Evolutionary conservation across 2,888 invertebrate species (phyloP).

Genomic region (Philaethria dido): DNA sequence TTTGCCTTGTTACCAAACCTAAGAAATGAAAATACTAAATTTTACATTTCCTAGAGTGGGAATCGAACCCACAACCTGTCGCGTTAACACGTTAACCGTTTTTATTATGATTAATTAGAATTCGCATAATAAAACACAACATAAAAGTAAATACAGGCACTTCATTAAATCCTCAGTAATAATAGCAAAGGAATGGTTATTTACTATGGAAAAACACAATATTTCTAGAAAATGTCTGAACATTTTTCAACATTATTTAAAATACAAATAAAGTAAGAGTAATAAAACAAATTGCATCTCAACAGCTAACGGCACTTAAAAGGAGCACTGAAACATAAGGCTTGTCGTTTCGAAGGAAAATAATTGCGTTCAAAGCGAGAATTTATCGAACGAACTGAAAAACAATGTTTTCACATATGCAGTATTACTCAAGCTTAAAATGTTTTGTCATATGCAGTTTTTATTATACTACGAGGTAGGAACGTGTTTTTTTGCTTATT

Average conservation of each 20-base stretch:
- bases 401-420: conserved; percentile 41
- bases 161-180: conserved; percentile 17
- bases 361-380: conserved; percentile 67
- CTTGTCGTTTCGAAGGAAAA: conserved; percentile 56
- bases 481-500: no score
- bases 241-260: conserved; percentile 38
- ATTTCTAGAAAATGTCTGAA: conserved; percentile 6
- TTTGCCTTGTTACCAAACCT: no score
- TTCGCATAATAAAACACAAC: no score
- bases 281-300: conserved; percentile 36
- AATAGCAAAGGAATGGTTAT: not conserved
- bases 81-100: no score
- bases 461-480: not conserved
- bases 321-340: conserved; percentile 65
- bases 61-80: no score
- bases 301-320: conserved; percentile 46
- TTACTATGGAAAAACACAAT: not conserved
- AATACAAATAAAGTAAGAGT: conserved; percentile 34
- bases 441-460: conserved; percentile 5
- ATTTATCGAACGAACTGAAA: conserved; percentile 56
- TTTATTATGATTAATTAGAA: no score
- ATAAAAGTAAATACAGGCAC: not conserved
- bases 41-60: no score
- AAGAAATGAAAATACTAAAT: no score
- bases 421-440: conserved; percentile 4